Evolutionary conservation across 2,113 vertebrate species (phyloP), one percentile per base, ranked within the genome.

Genomic region (Cephalopholis sonnerati): DNA sequence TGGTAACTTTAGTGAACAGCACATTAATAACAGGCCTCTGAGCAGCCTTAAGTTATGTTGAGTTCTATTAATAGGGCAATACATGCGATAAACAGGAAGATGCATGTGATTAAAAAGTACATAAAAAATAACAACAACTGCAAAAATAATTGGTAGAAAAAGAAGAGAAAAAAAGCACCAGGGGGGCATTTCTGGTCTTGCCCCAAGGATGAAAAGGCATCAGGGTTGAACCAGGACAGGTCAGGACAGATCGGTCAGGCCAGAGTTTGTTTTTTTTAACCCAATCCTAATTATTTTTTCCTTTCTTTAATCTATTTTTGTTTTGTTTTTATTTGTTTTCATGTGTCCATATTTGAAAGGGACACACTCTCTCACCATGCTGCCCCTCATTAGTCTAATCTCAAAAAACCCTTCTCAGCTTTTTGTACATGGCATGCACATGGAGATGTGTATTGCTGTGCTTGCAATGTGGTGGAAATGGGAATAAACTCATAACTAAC

Each of bases 1-100:
- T 68, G 18, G 32, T 12, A 12, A 50, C 2, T 3, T 1, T 15
- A 65, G 68, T 73, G 57, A 87, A 59, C 17, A 48, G 62, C 54
- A 72, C 55, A 75, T 46, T 46, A 65, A 62, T 12, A 68, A 71
- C n/a, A 72, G 22, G 10, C n/a, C 24, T 61, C 41, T n/a, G 25
- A 63, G 70, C 50, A 61, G 59, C 29, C 54, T 67, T 1, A 55
- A n/a, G 17, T 62, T 67, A 50, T 17, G n/a, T n/a, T n/a, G n/a
- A n/a, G 12, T 53, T 69, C 24, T 67, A 22, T 22, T 41, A 48
- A 20, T 20, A 58, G 25, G 29, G 5, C 61, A 36, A 29, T n/a
- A n/a, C n/a, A n/a, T n/a, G 51, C 29, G 17, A 48, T 46, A 7
- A 55, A 32, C 36, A 46, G 51, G 2, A 24, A 24, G 24, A 48